Conservation (phyloP, 1,140 invertebrate species). For the Drosophila nannoptera region DNA sequence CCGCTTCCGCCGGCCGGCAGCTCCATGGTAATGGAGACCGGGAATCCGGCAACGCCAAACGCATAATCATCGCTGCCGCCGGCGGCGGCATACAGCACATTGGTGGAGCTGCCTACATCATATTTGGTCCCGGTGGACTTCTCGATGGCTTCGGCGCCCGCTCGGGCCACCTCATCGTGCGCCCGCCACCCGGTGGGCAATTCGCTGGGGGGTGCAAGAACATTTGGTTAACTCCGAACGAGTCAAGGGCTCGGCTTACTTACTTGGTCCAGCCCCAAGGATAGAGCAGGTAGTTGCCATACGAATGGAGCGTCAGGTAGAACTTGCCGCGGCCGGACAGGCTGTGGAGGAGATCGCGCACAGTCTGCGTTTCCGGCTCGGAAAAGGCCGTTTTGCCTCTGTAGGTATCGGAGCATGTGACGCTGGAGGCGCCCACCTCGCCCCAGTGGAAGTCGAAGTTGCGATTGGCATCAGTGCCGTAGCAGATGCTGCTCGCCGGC, state of each 20-base stretch:
- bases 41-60: slow-evolving; percentile 81
- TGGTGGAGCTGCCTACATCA: slow-evolving; percentile 83
- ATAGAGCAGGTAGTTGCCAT: slow-evolving; percentile 85
- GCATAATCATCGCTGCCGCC: slow-evolving; percentile 85
- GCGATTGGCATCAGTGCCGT: slow-evolving; percentile 83
- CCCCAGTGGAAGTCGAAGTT: slow-evolving; percentile 86
- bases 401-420: slow-evolving; percentile 85
- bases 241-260: slow-evolving; percentile 56
- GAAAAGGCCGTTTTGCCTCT: slow-evolving; percentile 84
- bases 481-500: slow-evolving; percentile 70
- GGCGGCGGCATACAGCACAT: slow-evolving; percentile 81
- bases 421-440: slow-evolving; percentile 83
- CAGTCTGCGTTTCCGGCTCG: slow-evolving; percentile 83
- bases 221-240: slow-evolving; percentile 43
- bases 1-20: slow-evolving; percentile 83
- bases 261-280: slow-evolving; percentile 85
- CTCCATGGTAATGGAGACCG: slow-evolving; percentile 86
- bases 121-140: slow-evolving; percentile 81
- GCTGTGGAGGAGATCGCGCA: slow-evolving; percentile 79
- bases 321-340: slow-evolving; percentile 81
- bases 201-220: slow-evolving; percentile 17
- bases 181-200: slow-evolving; percentile 71
- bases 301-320: slow-evolving; percentile 86
- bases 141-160: slow-evolving; percentile 79
- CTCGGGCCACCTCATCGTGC: slow-evolving; percentile 78